A percentile compares a stretch with the other conserved stretches of the same genome.
phyloP scores from a whole-genome alignment of 2,888 invertebrate species.

The Polyommatus icarus region DNA sequence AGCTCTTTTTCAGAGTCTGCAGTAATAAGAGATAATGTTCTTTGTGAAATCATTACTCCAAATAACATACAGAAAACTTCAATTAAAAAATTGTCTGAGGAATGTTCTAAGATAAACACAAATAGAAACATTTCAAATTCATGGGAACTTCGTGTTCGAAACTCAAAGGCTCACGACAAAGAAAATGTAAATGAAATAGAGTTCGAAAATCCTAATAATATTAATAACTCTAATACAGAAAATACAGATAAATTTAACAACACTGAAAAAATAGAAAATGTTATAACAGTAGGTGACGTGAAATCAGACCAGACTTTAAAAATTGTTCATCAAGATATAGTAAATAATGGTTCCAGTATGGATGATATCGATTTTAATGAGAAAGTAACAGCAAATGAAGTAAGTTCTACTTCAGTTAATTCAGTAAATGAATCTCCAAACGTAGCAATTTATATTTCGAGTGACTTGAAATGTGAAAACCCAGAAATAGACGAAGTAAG shows the following conservation, averaged over 20 bases:
- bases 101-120: not conserved
- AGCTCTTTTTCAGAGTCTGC: not conserved
- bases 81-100: not conserved
- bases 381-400: constrained; percentile 33
- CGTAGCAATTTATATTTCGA: not conserved
- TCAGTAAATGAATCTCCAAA: not conserved
- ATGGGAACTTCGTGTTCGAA: not conserved
- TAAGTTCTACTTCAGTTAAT: constrained; percentile 33
- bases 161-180: not conserved
- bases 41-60: not conserved
- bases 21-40: not conserved
- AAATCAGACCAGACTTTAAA: not conserved
- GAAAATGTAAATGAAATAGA: not conserved
- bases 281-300: not conserved
- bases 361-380: not conserved
- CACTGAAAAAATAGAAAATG: not conserved
- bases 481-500: constrained; percentile 5
- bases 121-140: not conserved
- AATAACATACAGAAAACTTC: not conserved
- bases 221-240: not conserved
- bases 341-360: not conserved
- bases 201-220: not conserved
- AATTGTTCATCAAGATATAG: not conserved
- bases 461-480: constrained; percentile 30
- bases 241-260: not conserved